Base-by-base conservation (phyloP, 2,888 invertebrate genomes). In the Latheticus oryzae region DNA sequence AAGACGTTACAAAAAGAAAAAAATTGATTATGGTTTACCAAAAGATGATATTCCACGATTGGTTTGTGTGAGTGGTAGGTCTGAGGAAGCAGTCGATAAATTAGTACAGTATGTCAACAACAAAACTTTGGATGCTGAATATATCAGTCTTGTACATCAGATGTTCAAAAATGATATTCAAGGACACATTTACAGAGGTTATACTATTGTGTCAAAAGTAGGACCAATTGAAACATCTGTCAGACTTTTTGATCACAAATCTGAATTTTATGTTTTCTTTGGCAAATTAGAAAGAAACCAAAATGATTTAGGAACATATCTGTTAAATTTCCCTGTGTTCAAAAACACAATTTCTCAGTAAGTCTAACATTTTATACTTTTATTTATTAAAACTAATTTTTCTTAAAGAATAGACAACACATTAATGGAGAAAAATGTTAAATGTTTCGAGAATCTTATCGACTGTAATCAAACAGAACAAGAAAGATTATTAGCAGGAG, bases 41-140 rank as follows among this genome's bases (percentile, higher is more conserved):
- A 69, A 73, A 0, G 90, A 90, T 66, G 82, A 85, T 64, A 73
- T 89, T 0, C 90, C 90, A 0, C 84, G 92, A 40, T 77, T 95
- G 35, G 84, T 90, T n/a, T 84, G 85, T 30, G 85, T 83, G 56
- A 88, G 91, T 9, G 92, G 93, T 0, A 84, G 95, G 33, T 91
- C 91, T 0, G 87, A 90, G 69, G 87, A 89, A 42, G 87, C 89
- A 0, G 84, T 92, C 0, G 82, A 84, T 28, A 76, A 74, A 43
- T 79, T 92, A 58, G 75, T 92, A 5, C 80, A 86, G 55, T 83
- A 85, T 33, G 74, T 89, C 28, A 83, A 84, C 64, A 82, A 81
- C 3, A 81, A 80, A 56, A 82, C 85, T 0, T 75, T 88, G 0
- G 88, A 89, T 69, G 81, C 79, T 0, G 89, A 89, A 65, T 81